Evolutionary conservation across 2,113 vertebrate genomes (phyloP), one percentile per base, ranked within the genome.

Genomic region (Calidris pygmaea): DNA sequence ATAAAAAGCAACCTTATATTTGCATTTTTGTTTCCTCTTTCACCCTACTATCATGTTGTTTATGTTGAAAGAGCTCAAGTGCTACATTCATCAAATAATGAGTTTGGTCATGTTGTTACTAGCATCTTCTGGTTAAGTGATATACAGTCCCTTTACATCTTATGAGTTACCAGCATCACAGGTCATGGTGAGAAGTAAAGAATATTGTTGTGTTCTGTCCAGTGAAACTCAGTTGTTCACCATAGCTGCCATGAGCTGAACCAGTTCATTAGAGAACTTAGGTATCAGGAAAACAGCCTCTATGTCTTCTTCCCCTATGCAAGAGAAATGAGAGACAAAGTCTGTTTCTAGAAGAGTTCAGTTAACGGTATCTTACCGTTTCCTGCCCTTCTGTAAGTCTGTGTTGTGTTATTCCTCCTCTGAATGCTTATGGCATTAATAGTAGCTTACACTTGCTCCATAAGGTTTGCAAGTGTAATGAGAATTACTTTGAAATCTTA

Each of bases 1-100:
- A 53, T 85, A 91, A 93, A 96, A 95, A 34, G 10, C 34, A 87
- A 73, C 70, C 27, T 52, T 35, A 20, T 88, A 76, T 76, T 96
- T 95, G 77, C 47, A 6, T 96, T 94, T 97, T 94, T 85, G 50
- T 94, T 86, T 97, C 82, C 13, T 81, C 37, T 91, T 95, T 95
- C n/a, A 73, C 70, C 62, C 62, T 87, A 62, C 29, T 88, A 34
- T 95, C 47, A 73, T 83, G 50, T 67, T 91, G 32, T 72, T 85
- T 90, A 39, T 94, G 8, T n/a, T 63, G 53, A 88, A 68, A 21
- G 48, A 65, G 39, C 48, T 88, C 15, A 41, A 41, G n/a, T 76
- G 55, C 39, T 55, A 15, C 8, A 8, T 45, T 85, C 88, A 45
- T 48, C 43, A n/a, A 53, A 45, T 16, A 59, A 32, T 19, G 18